Evolutionary conservation across 2,888 invertebrate species (phyloP), one percentile per base, ranked within the genome.

Genomic region (Strigamia maritima): DNA sequence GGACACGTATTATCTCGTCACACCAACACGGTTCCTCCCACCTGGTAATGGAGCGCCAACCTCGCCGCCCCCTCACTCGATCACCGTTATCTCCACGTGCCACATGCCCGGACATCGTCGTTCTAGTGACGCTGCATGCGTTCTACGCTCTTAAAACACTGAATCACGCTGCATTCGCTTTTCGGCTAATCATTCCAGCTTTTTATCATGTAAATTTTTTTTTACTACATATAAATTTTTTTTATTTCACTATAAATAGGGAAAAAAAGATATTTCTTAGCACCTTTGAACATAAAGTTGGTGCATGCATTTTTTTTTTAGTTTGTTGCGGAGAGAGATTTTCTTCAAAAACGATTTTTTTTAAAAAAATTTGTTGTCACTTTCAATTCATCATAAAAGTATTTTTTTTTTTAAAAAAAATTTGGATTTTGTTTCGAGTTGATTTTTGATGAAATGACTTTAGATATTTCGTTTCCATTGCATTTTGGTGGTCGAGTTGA

Each of bases 31-130:
- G 77, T 49, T 49, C 40, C 77, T 77, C 77, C 77, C 77, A 77
- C 77, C 77, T 77, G 77, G 77, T 77, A 75, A 77, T 77, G 77
- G 77, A 77, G 77, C 77, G 28, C 77, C 77, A 49, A 77, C 49
- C 49, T 77, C 44, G 40, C n/a, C 77, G 77, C 49, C 77, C 44
- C 49, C 77, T 49, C 77, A 38, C 44, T 77, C 77, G 77, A 77
- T 77, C 77, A 77, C 44, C 77, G 77, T 77, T 77, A 77, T 77
- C 77, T 77, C 77, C 44, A 49, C 44, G 28, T 77, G 44, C 77
- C 77, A 77, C 49, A 49, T 49, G 35, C 75, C 40, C 40, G 75
- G 75, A 38, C 75, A 75, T 40, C 75, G 75, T 35, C 35, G 75
- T 35, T 75, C 75, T 75, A 35, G 75, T 22, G 75, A 75, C 75